These are phyloP conservation scores for Eulimnadia texana DNA, from an alignment of 1,140 invertebrate genomes.

Conservation along the genomic window DNA sequence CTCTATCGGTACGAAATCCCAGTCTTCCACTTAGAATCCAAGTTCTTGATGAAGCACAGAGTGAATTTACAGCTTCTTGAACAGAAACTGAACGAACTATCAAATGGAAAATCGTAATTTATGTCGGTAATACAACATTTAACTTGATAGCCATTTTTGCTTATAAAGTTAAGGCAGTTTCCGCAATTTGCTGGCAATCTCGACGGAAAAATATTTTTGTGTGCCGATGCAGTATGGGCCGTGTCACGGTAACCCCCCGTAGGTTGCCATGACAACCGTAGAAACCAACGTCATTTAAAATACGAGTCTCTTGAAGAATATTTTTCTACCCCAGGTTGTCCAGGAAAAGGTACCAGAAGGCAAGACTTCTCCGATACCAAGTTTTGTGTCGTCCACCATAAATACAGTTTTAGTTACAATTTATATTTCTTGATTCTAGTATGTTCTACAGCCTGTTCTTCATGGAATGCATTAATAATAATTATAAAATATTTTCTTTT, in stretches of 20 bases:
- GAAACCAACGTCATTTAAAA: neutral
- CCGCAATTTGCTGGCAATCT: no score
- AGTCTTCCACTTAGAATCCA: slow-evolving; percentile 65
- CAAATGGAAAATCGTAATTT: neutral
- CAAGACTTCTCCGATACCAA: no score
- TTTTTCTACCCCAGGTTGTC: neutral
- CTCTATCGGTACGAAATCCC: slow-evolving; percentile 76
- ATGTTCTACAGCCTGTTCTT: neutral
- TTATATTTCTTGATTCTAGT: neutral
- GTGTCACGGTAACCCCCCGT: neutral
- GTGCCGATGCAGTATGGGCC: neutral
- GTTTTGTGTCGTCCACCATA: neutral
- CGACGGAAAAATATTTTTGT: neutral
- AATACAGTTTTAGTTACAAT: neutral
- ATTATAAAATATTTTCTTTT: neutral
- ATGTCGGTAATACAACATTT: no score
- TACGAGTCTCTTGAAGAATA: neutral
- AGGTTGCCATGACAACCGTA: neutral
- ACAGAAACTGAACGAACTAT: slow-evolving; percentile 10
- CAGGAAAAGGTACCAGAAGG: no score
- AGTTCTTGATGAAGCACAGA: slow-evolving; percentile 68
- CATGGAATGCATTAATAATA: neutral
- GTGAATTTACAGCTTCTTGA: slow-evolving; percentile 36
- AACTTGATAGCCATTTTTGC: no score
- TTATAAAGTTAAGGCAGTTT: no score